These are phyloP conservation scores for Trissolcus brochymenae DNA, from an alignment of 2,888 invertebrate species.

Conservation along the genomic window DNA sequence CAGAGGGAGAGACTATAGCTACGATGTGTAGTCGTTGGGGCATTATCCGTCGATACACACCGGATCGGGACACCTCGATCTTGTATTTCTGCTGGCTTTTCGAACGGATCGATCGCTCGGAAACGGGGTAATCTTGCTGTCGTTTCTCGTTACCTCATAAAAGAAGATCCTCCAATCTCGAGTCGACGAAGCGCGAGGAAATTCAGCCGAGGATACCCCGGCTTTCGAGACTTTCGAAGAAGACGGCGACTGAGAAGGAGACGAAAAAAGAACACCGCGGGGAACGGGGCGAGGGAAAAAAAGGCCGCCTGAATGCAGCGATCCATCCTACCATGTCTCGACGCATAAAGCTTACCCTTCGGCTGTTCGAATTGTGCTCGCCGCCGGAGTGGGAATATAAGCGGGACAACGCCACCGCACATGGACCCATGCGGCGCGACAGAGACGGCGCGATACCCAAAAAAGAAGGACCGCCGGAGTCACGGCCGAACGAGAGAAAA, in stretches of 20 bases:
- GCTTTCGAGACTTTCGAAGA: slow-evolving; percentile 44
- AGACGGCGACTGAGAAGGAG: slow-evolving; percentile 25
- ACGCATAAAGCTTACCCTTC: slow-evolving; percentile 60
- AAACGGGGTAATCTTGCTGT: slow-evolving; percentile 59
- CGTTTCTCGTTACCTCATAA: slow-evolving; percentile 57
- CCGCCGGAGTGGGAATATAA: slow-evolving; percentile 39
- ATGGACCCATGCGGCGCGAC: slow-evolving; percentile 1
- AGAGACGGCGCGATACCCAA: slow-evolving; percentile 18
- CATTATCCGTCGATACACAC: slow-evolving; percentile 54
- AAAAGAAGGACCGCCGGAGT: slow-evolving; percentile 13
- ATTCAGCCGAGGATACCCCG: slow-evolving; percentile 60
- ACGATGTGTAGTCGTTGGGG: slow-evolving; percentile 34
- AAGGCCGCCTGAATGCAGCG: slow-evolving; percentile 60
- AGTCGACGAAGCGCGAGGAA: slow-evolving; percentile 64
- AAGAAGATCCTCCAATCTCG: slow-evolving; percentile 53
- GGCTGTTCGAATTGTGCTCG: slow-evolving; percentile 56
- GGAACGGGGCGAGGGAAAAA: slow-evolving; percentile 29
- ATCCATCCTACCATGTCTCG: slow-evolving; percentile 61
- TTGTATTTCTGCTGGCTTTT: slow-evolving; percentile 57
- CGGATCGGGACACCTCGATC: slow-evolving; percentile 54
- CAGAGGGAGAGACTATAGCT: slow-evolving; percentile 5
- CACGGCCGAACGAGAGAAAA: slow-evolving; percentile 34
- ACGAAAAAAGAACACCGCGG: slow-evolving; percentile 21
- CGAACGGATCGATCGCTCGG: slow-evolving; percentile 56
- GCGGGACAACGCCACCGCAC: slow-evolving; percentile 41